These are phyloP conservation scores for Corythornis cristatus DNA, from an alignment of 2,113 vertebrate genomes.

Conservation along the genomic window DNA sequence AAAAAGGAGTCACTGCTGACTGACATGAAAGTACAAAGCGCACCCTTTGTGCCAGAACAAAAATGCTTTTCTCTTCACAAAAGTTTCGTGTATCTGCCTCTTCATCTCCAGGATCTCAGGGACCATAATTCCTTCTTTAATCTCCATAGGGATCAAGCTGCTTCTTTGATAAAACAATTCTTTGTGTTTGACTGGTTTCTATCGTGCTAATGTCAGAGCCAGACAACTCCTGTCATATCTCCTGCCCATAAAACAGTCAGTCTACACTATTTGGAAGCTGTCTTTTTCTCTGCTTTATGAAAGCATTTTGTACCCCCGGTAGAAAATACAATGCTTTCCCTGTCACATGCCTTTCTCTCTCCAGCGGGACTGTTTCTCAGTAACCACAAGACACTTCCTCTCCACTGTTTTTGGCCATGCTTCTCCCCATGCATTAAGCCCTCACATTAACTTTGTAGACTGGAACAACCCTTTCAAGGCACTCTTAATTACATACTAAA, in stretches of 20 bases:
- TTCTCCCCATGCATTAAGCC: not conserved
- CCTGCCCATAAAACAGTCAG: not conserved
- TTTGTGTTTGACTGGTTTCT: not conserved
- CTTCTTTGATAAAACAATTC: not conserved
- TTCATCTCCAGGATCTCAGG: not conserved
- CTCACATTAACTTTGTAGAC: not conserved
- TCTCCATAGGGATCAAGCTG: not conserved
- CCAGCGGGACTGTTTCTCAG: not conserved
- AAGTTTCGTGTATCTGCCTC: not conserved
- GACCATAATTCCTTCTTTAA: not conserved
- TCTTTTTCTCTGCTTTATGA: not conserved
- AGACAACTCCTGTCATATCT: not conserved
- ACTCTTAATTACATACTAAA: not conserved
- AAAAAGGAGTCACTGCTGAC: not conserved
- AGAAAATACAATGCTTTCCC: not conserved
- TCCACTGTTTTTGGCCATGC: fast-evolving
- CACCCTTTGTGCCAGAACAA: not conserved
- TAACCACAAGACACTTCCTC: not conserved
- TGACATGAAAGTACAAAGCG: not conserved
- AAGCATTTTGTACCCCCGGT: not conserved
- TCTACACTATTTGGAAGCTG: not conserved
- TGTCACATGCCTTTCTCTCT: not conserved
- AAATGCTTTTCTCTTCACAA: not conserved
- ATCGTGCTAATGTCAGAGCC: not conserved
- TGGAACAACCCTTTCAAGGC: not conserved